Conservation (phyloP, 1,140 invertebrate genomes). For the Lucilia cuprina region DNA sequence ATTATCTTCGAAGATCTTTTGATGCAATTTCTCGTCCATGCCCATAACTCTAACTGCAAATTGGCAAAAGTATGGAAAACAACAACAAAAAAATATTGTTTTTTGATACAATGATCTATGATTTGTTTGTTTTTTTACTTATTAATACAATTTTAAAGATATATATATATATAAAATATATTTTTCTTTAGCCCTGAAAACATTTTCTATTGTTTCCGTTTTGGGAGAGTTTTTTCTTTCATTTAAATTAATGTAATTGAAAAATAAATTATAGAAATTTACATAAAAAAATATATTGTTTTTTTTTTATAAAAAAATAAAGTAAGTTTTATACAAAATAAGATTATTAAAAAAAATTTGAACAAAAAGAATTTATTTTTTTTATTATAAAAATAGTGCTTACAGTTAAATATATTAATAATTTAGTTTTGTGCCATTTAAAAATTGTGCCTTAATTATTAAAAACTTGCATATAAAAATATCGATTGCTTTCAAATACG, state of each 20-base stretch:
- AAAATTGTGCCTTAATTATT: not conserved
- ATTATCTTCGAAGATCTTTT: conserved; percentile 63
- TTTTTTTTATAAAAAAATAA: conserved; percentile 7
- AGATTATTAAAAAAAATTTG: not conserved
- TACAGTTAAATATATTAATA: not conserved
- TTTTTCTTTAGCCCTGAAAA: not conserved
- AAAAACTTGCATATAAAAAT: not conserved
- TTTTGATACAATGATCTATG: conserved; percentile 24
- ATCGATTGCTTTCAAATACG: not conserved
- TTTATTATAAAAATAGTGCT: not conserved
- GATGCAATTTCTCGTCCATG: conserved; percentile 62
- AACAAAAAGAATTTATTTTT: not conserved
- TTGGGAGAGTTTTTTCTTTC: not conserved
- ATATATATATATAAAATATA: not conserved
- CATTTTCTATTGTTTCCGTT: not conserved
- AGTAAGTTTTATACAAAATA: not conserved
- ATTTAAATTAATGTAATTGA: not conserved
- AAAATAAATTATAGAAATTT: not conserved
- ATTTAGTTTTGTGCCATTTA: not conserved
- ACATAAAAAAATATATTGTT: not conserved
- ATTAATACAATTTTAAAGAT: not conserved
- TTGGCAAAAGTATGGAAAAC: conserved; percentile 45
- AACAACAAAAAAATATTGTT: conserved; percentile 26
- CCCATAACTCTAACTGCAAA: conserved; percentile 63
- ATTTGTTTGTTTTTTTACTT: not conserved